These are phyloP conservation scores for Camponotus vicinus DNA, from an alignment of 1,140 invertebrate genomes.

Conservation along the genomic window DNA sequence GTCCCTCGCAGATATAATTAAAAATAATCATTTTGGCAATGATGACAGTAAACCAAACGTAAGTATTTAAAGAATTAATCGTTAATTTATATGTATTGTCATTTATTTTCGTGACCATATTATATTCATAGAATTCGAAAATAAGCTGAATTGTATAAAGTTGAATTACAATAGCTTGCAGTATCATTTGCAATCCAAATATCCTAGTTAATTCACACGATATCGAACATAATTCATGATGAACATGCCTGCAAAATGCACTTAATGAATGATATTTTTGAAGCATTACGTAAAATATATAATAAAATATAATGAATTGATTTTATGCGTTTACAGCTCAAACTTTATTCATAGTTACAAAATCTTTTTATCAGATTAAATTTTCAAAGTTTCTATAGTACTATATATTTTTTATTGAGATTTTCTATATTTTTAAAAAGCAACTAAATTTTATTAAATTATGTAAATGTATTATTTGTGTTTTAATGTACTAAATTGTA, in stretches of 20 bases:
- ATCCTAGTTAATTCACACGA: conserved; percentile 6
- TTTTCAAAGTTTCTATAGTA: neutral
- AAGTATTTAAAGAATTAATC: neutral
- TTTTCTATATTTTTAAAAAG: neutral
- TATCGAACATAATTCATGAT: conserved; percentile 33
- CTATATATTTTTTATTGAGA: neutral
- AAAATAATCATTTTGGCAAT: neutral
- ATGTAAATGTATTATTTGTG: neutral
- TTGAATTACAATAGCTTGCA: neutral
- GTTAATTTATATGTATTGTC: neutral
- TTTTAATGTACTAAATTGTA: neutral
- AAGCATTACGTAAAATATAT: neutral
- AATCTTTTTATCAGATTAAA: neutral
- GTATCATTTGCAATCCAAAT: conserved; percentile 38
- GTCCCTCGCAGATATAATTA: too few relatives aligned
- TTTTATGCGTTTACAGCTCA: neutral
- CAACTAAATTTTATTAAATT: too few relatives aligned
- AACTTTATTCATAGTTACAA: neutral
- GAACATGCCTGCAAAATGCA: conserved; percentile 48
- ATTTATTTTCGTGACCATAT: neutral
- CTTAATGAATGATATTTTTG: neutral
- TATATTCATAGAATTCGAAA: neutral
- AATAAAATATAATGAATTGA: neutral
- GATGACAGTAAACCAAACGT: neutral
- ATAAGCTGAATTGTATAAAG: neutral